These are phyloP conservation scores for Sarcophaga peregrina DNA, from an alignment of 1,140 invertebrate genomes.

Conservation along the genomic window DNA sequence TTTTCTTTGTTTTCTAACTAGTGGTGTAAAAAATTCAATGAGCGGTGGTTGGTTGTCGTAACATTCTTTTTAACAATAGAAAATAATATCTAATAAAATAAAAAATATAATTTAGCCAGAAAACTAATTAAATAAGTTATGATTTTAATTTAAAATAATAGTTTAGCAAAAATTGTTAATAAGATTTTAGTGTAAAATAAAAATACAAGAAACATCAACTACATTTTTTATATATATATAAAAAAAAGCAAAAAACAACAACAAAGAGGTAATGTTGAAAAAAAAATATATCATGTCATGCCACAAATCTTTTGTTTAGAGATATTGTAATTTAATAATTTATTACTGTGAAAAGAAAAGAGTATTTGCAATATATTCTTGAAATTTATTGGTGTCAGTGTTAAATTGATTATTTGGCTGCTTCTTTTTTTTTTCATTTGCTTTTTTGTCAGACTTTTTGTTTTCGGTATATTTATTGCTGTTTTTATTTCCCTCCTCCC, in stretches of 20 bases:
- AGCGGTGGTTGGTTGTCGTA: slow-evolving; percentile 10
- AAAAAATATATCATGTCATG: too few species aligned
- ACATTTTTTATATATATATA: background rate
- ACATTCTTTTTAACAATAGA: background rate
- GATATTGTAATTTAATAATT: too few species aligned
- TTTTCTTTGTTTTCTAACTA: background rate
- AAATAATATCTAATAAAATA: too few species aligned
- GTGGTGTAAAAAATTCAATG: background rate
- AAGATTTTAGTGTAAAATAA: background rate
- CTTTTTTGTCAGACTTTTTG: too few species aligned
- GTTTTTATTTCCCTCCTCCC: background rate
- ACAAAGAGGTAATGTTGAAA: background rate
- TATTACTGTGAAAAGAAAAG: background rate
- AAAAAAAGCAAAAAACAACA: background rate
- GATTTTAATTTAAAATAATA: background rate
- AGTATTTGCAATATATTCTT: too few species aligned
- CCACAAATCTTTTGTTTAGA: too few species aligned
- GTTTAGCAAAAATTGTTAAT: slow-evolving; percentile 12
- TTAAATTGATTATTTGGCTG: background rate
- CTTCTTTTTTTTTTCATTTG: too few species aligned
- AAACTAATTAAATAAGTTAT: slow-evolving; percentile 2
- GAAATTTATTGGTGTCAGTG: background rate
- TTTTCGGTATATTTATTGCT: background rate
- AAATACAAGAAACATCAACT: too few species aligned
- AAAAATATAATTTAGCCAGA: background rate